Conservation (phyloP, 1,140 invertebrate species). For the Leptinotarsa lineolata region DNA sequence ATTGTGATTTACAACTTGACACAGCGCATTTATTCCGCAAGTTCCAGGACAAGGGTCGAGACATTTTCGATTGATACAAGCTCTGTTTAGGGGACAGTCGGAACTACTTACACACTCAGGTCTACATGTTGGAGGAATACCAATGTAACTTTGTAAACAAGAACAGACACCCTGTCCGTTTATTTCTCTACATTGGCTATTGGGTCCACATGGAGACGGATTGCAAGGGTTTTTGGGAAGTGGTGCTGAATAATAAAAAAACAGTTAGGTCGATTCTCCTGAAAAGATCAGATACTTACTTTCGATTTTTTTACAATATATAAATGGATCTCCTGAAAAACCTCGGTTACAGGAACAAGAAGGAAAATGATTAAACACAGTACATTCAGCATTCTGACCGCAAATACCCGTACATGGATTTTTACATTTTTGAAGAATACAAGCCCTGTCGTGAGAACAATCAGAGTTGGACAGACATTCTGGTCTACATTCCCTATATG, state of each 20-base stretch:
- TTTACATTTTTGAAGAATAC: conserved; percentile 70
- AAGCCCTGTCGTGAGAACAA: conserved; percentile 68
- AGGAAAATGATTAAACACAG: conserved; percentile 71
- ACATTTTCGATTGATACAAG: conserved; percentile 70
- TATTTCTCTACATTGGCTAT: conserved; percentile 73
- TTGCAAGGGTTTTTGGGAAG: conserved; percentile 65
- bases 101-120: conserved; percentile 71
- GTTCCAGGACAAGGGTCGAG: conserved; percentile 70
- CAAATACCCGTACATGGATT: conserved; percentile 79
- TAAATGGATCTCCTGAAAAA: conserved; percentile 72
- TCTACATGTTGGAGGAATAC: conserved; percentile 71
- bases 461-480: conserved; percentile 72
- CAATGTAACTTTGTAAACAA: conserved; percentile 71
- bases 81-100: conserved; percentile 66
- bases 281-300: conserved; percentile 36
- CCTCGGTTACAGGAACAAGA: conserved; percentile 71
- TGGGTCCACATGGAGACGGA: conserved; percentile 77
- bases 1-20: conserved; percentile 70
- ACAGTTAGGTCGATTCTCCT: conserved; percentile 44
- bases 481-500: conserved; percentile 69
- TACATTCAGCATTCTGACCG: conserved; percentile 71
- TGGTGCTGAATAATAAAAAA: conserved; percentile 29
- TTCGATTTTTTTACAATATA: conserved; percentile 58
- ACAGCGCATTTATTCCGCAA: conserved; percentile 69
- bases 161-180: conserved; percentile 76